A percentile compares a stretch with the other conserved stretches of the same genome.
Conservation (phyloP, 2,113 vertebrate genomes). For the Xiphias gladius region DNA sequence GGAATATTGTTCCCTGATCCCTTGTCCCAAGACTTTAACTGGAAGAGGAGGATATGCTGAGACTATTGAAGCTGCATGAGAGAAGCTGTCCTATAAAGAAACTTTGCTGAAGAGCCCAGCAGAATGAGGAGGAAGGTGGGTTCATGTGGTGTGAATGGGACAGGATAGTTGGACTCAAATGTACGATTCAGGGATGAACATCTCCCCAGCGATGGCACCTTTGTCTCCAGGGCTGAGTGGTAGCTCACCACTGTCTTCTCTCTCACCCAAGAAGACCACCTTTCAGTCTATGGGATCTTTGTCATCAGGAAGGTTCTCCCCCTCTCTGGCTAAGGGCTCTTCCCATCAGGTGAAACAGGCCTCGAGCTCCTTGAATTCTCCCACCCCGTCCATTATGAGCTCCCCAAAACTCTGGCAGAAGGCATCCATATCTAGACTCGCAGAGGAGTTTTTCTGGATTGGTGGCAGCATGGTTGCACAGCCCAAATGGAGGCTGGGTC, state of each 20-base stretch:
- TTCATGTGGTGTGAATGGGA: slow-evolving; percentile 57
- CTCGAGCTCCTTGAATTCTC: slow-evolving; percentile 37
- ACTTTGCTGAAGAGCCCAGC: slow-evolving; percentile 18
- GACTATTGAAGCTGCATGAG: slow-evolving; percentile 17
- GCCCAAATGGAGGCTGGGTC: slow-evolving; percentile 88
- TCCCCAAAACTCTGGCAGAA: slow-evolving; percentile 84
- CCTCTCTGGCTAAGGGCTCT: slow-evolving; percentile 33
- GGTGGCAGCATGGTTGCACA: slow-evolving; percentile 89
- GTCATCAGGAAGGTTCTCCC: slow-evolving; percentile 66
- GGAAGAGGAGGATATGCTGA: slow-evolving; percentile 33
- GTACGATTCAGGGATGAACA: slow-evolving; percentile 74
- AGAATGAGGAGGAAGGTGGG: slow-evolving; percentile 42
- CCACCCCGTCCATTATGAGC: slow-evolving; percentile 74
- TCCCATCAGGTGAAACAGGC: slow-evolving; percentile 25
- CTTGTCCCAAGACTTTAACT: slow-evolving; percentile 25
- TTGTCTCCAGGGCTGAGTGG: slow-evolving; percentile 61
- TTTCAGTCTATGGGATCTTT: slow-evolving; percentile 70
- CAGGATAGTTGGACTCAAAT: slow-evolving; percentile 61
- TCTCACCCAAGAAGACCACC: slow-evolving; percentile 63
- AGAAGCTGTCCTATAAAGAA: neutral
- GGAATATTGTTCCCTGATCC: slow-evolving; percentile 24
- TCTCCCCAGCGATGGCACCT: slow-evolving; percentile 71
- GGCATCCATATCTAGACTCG: slow-evolving; percentile 87
- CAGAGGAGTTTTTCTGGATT: slow-evolving; percentile 93
- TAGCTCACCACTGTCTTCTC: slow-evolving; percentile 50